Percentiles rank a stretch among this genome's conserved stretches.
phyloP scores from a whole-genome alignment of 1,140 invertebrate species.

The Helicoverpa armigera region DNA sequence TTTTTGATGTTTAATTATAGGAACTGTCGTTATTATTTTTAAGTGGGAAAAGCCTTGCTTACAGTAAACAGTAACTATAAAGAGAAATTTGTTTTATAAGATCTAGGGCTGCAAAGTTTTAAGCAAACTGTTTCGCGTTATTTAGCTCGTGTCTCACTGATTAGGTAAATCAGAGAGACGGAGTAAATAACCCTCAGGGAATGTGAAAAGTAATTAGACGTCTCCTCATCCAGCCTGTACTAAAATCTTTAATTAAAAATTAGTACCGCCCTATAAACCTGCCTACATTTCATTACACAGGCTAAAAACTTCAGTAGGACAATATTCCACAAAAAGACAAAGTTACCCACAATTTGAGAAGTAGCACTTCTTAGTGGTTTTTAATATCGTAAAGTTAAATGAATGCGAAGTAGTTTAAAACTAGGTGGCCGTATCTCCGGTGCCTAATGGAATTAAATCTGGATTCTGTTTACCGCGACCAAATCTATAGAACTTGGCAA shows the following conservation, averaged over 20 bases:
- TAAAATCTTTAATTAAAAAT: constrained; percentile 21
- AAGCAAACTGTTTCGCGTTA: no score
- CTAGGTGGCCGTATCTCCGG: constrained; percentile 56
- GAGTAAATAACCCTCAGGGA: background rate
- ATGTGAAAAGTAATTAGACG: constrained; percentile 23
- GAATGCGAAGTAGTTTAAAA: constrained; percentile 71
- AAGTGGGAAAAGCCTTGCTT: no score
- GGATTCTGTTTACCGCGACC: constrained; percentile 50
- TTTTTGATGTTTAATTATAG: no score
- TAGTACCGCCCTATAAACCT: constrained; percentile 8
- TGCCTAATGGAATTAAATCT: constrained; percentile 64
- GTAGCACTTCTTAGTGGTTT: constrained; percentile 65
- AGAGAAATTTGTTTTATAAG: no score
- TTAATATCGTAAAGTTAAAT: constrained; percentile 76
- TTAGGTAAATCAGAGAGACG: background rate
- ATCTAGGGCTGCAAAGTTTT: no score
- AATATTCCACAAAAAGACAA: constrained; percentile 47
- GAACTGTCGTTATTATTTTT: no score
- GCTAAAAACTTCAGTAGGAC: constrained; percentile 12
- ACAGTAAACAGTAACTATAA: no score
- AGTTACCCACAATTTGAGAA: constrained; percentile 68
- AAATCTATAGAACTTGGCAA: constrained; percentile 13
- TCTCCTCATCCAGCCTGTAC: background rate
- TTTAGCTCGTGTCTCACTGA: no score
- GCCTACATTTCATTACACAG: background rate